phyloP scores from a whole-genome alignment of 2,888 invertebrate species.

The Lampropteryx suffumata region DNA sequence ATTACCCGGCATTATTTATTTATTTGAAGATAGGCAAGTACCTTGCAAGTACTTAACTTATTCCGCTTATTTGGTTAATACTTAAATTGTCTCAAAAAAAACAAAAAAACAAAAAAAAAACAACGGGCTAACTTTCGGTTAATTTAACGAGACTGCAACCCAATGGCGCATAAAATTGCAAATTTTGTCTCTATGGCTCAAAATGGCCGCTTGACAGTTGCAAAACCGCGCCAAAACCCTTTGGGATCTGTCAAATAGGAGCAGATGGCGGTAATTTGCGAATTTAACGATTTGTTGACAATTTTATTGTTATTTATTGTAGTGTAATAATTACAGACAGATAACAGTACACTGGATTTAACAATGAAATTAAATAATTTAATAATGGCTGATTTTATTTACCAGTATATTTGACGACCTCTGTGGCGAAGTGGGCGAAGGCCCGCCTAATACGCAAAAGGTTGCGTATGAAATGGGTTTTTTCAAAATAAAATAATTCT shows the following conservation, averaged over 20 bases:
- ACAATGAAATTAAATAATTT: background rate
- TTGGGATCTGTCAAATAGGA: conserved; percentile 68
- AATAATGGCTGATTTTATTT: background rate
- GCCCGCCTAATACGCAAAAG: no score
- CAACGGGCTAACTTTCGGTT: conserved; percentile 54
- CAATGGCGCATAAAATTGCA: conserved; percentile 79
- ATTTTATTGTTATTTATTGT: conserved; percentile 71
- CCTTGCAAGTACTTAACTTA: no score
- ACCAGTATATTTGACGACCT: no score
- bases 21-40: no score
- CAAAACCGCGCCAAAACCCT: conserved; percentile 74
- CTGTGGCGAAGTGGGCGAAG: no score
- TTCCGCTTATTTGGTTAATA: conserved; percentile 21
- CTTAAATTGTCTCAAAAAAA: conserved; percentile 3
- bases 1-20: no score
- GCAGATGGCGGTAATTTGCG: conserved; percentile 76
- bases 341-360: conserved; percentile 17
- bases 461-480: no score
- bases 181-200: conserved; percentile 70
- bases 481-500: no score
- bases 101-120: conserved; percentile 29
- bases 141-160: conserved; percentile 67
- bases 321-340: conserved; percentile 72
- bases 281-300: conserved; percentile 66
- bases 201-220: conserved; percentile 72